phyloP scores from a whole-genome alignment of 2,888 invertebrate species.

The Andrena minutula region DNA sequence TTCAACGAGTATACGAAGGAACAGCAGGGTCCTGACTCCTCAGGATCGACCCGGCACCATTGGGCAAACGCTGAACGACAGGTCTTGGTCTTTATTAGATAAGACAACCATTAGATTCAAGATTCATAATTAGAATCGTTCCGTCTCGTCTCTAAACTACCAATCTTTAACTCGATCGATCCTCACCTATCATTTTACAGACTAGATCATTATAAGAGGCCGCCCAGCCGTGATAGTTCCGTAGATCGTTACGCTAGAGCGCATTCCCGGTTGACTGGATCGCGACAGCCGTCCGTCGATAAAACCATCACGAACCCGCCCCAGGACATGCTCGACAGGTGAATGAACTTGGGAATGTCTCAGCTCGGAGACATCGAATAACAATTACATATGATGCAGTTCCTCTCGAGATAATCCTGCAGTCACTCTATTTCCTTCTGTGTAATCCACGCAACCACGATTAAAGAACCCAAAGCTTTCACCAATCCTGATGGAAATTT shows the following conservation, averaged over 20 bases:
- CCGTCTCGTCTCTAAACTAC: background rate
- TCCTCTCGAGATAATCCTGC: background rate
- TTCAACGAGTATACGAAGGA: conserved; percentile 82
- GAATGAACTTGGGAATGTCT: conserved; percentile 28
- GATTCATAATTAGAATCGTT: background rate
- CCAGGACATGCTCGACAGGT: conserved; percentile 82
- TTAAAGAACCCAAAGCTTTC: background rate
- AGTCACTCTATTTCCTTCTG: background rate
- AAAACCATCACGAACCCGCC: conserved; percentile 84
- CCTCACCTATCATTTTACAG: conserved; percentile 80
- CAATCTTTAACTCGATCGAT: conserved; percentile 3
- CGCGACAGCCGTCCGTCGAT: conserved; percentile 93
- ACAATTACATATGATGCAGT: background rate
- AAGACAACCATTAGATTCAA: background rate
- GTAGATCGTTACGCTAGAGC: conserved; percentile 93
- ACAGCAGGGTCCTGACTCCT: conserved; percentile 81
- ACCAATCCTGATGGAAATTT: no score
- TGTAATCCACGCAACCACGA: background rate
- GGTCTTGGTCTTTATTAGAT: conserved; percentile 69
- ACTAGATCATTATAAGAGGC: conserved; percentile 97
- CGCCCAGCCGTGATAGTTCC: conserved; percentile 94
- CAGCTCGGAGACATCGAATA: background rate
- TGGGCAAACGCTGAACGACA: conserved; percentile 83
- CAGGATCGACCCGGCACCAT: conserved; percentile 81
- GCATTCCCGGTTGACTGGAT: conserved; percentile 88